phyloP scores from a whole-genome alignment of 2,113 vertebrate species.

The Grammomys surdaster region DNA sequence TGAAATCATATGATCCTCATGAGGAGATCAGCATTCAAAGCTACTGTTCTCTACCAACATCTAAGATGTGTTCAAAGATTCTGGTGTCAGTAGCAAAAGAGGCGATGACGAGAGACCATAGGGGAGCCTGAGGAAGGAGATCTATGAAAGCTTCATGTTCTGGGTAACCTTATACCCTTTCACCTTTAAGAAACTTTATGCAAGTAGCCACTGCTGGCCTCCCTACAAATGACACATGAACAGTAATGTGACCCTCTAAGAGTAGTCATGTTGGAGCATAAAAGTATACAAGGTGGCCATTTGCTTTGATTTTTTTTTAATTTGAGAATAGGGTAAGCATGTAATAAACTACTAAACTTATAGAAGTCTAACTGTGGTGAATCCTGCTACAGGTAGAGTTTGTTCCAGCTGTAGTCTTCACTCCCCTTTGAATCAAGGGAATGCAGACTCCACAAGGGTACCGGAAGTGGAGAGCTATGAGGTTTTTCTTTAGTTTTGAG shows the following conservation, averaged over 20 bases:
- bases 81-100: neutral
- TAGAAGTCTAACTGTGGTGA: neutral
- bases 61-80: slow-evolving; percentile 20
- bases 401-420: neutral
- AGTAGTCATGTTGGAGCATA: neutral
- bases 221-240: neutral
- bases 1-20: neutral
- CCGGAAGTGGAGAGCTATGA: neutral
- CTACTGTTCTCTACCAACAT: neutral
- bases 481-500: neutral
- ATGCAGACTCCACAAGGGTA: neutral
- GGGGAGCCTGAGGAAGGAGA: neutral
- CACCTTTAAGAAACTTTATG: neutral
- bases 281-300: neutral
- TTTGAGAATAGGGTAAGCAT: neutral
- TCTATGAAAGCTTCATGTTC: neutral
- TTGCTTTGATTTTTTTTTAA: slow-evolving; percentile 10
- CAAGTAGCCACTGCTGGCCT: neutral
- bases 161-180: neutral
- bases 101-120: neutral
- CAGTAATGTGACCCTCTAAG: neutral
- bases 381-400: neutral
- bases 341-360: neutral
- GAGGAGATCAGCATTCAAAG: neutral
- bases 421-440: neutral